Percentiles rank a stretch among this genome's conserved stretches.
These are phyloP conservation scores for Phalacrocorax aristotelis DNA, from an alignment of 2,113 vertebrate species.

Conservation along the genomic window DNA sequence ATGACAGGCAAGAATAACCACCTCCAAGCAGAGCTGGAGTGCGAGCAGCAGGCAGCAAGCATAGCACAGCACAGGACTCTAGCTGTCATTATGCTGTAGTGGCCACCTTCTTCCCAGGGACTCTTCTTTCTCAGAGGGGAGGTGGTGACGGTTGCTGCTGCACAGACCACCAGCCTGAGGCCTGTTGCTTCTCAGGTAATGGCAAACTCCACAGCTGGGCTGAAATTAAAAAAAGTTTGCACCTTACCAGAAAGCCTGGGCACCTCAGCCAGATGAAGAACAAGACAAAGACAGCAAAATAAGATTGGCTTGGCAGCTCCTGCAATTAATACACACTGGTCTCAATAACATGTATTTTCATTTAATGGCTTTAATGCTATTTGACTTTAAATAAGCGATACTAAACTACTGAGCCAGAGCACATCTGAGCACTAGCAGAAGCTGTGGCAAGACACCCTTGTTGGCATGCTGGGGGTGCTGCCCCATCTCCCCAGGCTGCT, in stretches of 20 bases:
- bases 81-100: rapidly evolving
- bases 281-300: background rate
- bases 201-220: background rate
- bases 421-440: background rate
- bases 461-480: rapidly evolving
- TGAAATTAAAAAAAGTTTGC: background rate
- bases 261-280: background rate
- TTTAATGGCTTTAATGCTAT: background rate
- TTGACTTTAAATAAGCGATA: background rate
- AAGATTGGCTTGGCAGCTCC: background rate
- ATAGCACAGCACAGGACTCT: background rate
- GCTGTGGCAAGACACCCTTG: background rate
- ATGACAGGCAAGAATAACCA: background rate
- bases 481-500: background rate
- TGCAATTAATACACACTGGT: background rate
- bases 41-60: background rate
- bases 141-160: background rate
- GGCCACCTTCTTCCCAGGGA: background rate
- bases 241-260: background rate
- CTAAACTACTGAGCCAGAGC: background rate
- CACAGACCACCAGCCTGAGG: background rate
- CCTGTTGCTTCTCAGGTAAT: background rate
- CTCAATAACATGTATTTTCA: background rate
- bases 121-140: background rate
- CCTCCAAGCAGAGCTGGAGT: background rate